Evolutionary conservation across 2,888 invertebrate species (phyloP), one percentile per base, ranked within the genome.

Genomic region (Polia nebulosa): DNA sequence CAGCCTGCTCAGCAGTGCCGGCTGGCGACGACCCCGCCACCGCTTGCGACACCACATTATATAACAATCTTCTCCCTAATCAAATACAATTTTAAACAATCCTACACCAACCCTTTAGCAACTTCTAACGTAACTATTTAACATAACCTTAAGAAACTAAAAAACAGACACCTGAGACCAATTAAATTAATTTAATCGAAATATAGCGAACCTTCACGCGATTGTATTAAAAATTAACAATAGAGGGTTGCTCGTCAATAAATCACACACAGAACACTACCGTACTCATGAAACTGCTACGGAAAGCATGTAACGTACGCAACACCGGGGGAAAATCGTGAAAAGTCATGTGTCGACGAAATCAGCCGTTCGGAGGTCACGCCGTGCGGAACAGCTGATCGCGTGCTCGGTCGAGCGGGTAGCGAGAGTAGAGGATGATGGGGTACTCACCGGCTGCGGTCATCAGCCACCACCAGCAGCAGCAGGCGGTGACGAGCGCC

Each of bases 401-500:
- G 81, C 49, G 68, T 62, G 64, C n/a, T 41, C 36, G 53, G 20
- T 63, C 41, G 51, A 55, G 47, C 44, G 66, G 66, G 58, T n/a
- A 53, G 45, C 57, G 61, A 44, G 11, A 17, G 41, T 49, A 71
- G 55, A 69, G 59, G 52, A 67, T 61, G 55, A 65, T 66, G 59
- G 61, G 55, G 91, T 92, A 95, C 95, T 95, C 87, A 96, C 96
- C 96, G 95, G 95, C 94, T 93, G 95, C 93, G 89, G 91, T 89
- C 87, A 92, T 92, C 91, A 95, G 94, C 95, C 95, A 95, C 95
- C 95, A 96, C 94, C 94, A 94, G 93, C 92, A 93, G 91, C 92
- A 94, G 93, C 93, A 94, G 93, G 92, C 95, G 95, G 94, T 93
- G 90, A 94, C 93, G 93, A 96, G 96, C 95, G 96, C 93, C 95